Conservation (phyloP, 2,888 invertebrate species). For the Rapana venosa region DNA sequence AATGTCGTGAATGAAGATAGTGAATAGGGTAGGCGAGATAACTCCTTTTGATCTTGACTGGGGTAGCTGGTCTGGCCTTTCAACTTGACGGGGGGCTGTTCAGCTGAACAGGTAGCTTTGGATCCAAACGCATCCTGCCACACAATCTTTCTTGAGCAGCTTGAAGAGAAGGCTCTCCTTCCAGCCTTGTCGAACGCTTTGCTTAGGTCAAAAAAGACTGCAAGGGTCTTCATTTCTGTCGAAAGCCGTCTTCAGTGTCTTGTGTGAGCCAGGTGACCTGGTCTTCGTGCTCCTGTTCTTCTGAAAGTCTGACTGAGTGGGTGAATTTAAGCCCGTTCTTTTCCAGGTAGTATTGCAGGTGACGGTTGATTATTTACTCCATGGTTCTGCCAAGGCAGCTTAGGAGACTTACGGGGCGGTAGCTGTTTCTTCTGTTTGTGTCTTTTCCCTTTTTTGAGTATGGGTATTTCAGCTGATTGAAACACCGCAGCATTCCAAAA, state of each 20-base stretch:
- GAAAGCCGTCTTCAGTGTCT: not conserved
- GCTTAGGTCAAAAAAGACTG: not conserved
- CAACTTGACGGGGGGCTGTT: not conserved
- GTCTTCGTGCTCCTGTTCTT: not conserved
- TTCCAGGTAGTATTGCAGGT: constrained; percentile 5
- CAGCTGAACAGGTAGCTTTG: not conserved
- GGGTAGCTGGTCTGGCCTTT: not conserved
- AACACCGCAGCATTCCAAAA: constrained; percentile 4
- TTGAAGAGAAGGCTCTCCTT: constrained; percentile 30
- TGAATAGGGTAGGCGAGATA: not conserved
- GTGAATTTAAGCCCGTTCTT: not conserved
- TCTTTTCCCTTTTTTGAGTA: constrained; percentile 29
- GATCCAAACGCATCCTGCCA: no score
- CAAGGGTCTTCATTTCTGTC: constrained; percentile 23
- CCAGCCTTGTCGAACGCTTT: not conserved
- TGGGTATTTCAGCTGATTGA: constrained; percentile 7
- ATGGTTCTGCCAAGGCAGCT: constrained; percentile 9
- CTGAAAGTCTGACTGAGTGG: not conserved
- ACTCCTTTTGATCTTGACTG: not conserved
- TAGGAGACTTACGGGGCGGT: constrained; percentile 10
- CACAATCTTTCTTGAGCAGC: not conserved
- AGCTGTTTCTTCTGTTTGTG: not conserved
- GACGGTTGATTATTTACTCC: constrained; percentile 11
- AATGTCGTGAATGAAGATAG: not conserved
- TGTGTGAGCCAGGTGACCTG: not conserved